phyloP scores from a whole-genome alignment of 2,888 invertebrate species.

The Lepidocyrtoides sp. region DNA sequence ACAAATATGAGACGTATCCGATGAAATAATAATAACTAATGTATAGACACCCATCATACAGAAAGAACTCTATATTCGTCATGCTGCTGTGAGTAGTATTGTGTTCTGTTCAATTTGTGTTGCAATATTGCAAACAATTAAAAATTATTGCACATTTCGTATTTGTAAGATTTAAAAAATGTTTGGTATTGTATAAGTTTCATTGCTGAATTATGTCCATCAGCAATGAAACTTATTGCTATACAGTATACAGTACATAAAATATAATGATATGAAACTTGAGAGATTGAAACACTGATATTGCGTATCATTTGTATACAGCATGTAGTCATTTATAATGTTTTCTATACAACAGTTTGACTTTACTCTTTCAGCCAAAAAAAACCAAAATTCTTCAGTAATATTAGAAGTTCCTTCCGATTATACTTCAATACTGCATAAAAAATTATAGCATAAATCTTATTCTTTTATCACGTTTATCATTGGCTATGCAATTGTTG shows the following conservation, averaged over 20 bases:
- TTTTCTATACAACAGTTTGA: not conserved
- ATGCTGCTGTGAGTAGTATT: not conserved
- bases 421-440: slow-evolving; percentile 45
- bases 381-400: not conserved
- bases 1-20: not conserved
- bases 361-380: not conserved
- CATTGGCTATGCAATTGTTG: slow-evolving; percentile 21
- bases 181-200: too few species aligned
- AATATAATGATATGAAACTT: too few species aligned
- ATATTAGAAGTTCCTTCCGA: slow-evolving; percentile 55
- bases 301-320: too few species aligned
- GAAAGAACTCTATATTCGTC: not conserved
- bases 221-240: too few species aligned
- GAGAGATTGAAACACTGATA: too few species aligned
- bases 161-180: not conserved
- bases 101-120: not conserved
- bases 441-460: not conserved
- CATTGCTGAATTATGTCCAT: too few species aligned
- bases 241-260: too few species aligned
- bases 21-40: not conserved
- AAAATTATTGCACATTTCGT: not conserved
- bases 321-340: too few species aligned
- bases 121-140: slow-evolving; percentile 10
- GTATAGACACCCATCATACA: not conserved
- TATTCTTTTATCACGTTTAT: slow-evolving; percentile 38